Evolutionary conservation across 1,140 invertebrate genomes (phyloP), one percentile per base, ranked within the genome.

Genomic region (Tetramorium simillimum): DNA sequence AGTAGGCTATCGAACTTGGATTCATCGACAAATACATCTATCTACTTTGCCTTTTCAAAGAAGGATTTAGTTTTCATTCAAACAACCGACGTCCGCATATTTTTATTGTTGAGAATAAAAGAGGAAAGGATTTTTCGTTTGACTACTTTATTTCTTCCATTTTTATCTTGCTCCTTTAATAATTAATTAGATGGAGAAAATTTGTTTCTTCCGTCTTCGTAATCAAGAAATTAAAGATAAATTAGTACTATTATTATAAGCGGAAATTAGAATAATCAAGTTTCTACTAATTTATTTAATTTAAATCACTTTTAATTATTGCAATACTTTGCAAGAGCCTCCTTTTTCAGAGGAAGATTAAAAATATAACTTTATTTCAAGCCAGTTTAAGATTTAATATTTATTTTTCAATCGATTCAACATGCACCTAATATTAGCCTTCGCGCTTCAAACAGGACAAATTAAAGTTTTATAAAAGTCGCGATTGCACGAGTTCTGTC

Each of bases 1-100:
- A 89, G 84, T 88, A 84, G 89, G 18, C 70, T 84, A 86, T 90
- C 58, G 65, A 82, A 75, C 70, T 86, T 76, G 58, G 56, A 69
- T 67, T 78, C 69, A 21, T 67, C 58, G 51, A n/a, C 58, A 67
- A 88, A 76, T 69, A 69, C 37, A 49, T 82, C 81, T 62, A 69
- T 72, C 77, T 58, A 21, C 53, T 70, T 60, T 75, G 33, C 58
- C 18, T 77, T 78, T 78, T 33, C 43, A 78, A 78, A 85, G 69
- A 75, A 75, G 69, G 40, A 73, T 75, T 84, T 75, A 21, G 2
- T 14, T 18, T 43, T 60, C 28, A 37, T 49, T 46, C 69, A 9
- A 80, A 21, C 46, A 21, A 40, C 14, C n/a, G 21, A 40, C 1
- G 28, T 69, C 9, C 12, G n/a, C n/a, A 14, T 24, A 60, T 84